A percentile compares a stretch with the other conserved stretches of the same genome.
Evolutionary conservation across 1,140 invertebrate genomes (phyloP).

Genomic region (Dermatophagoides farinae): DNA sequence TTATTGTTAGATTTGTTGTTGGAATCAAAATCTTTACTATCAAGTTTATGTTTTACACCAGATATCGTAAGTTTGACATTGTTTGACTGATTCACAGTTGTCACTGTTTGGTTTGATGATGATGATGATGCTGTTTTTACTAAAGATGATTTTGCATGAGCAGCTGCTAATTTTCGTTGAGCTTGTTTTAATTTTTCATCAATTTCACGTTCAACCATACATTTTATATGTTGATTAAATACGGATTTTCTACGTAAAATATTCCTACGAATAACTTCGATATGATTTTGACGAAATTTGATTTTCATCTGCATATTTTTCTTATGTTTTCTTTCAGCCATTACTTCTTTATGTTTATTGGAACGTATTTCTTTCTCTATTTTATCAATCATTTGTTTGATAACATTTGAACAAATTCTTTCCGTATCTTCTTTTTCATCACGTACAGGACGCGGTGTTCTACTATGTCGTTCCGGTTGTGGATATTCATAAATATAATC

Average conservation of each 20-base stretch:
- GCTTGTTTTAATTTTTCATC: not conserved
- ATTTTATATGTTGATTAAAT: conserved; percentile 52
- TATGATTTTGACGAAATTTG: conserved; percentile 23
- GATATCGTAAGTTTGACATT: no score
- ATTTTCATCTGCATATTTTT: conserved; percentile 20
- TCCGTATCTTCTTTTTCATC: conserved; percentile 17
- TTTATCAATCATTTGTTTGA: conserved; percentile 27
- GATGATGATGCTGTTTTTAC: no score
- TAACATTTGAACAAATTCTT: conserved; percentile 24
- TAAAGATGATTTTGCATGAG: not conserved
- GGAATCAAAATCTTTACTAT: not conserved
- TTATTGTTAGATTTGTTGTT: not conserved
- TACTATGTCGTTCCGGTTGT: not conserved
- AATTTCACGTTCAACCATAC: conserved; percentile 34
- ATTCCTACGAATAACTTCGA: conserved; percentile 19
- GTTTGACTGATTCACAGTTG: no score
- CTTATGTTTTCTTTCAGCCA: conserved; percentile 22
- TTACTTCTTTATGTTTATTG: not conserved
- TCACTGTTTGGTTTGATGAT: no score
- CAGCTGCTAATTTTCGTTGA: not conserved
- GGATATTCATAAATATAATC: not conserved
- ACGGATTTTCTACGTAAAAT: conserved; percentile 24
- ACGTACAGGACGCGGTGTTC: not conserved
- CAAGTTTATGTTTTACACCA: no score
- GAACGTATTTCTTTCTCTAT: conserved; percentile 26